Conservation (phyloP, 2,888 invertebrate genomes). For the Sphaerophoria rueppellii region DNA sequence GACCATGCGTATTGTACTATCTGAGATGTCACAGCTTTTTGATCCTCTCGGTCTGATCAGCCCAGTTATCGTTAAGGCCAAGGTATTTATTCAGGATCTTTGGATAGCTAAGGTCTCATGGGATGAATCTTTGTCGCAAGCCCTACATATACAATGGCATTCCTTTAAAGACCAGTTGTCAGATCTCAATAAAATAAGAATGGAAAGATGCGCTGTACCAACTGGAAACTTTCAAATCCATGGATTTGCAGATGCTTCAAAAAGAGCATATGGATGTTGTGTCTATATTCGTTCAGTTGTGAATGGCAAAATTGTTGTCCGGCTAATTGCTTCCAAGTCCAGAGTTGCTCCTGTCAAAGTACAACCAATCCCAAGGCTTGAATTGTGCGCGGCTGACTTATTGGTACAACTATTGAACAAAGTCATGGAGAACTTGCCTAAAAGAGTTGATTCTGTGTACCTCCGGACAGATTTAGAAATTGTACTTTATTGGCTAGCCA, state of each 20-base stretch:
- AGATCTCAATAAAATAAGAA: neutral
- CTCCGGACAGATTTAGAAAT: slow-evolving; percentile 12
- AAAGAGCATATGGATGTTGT: slow-evolving; percentile 15
- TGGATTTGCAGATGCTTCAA: slow-evolving; percentile 30
- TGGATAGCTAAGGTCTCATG: slow-evolving; percentile 51
- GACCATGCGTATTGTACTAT: neutral
- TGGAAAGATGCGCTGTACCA: neutral
- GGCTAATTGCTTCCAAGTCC: too few species aligned
- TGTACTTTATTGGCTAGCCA: slow-evolving; percentile 33
- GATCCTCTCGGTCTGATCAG: neutral
- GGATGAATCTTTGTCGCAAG: slow-evolving; percentile 21
- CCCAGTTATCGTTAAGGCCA: neutral
- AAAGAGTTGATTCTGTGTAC: neutral
- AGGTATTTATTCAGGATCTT: neutral
- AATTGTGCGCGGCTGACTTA: slow-evolving; percentile 3
- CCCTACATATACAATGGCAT: slow-evolving; percentile 6
- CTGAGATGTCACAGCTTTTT: neutral
- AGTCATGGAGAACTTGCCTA: neutral
- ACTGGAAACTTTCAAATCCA: slow-evolving; percentile 3
- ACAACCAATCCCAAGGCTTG: slow-evolving; percentile 5
- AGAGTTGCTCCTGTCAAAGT: neutral
- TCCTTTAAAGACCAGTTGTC: neutral
- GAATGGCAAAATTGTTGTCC: neutral
- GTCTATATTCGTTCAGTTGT: neutral
- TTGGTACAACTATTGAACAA: slow-evolving; percentile 8